Evolutionary conservation across 1,140 invertebrate genomes (phyloP).

Genomic region (Drosophila ogumai): DNA sequence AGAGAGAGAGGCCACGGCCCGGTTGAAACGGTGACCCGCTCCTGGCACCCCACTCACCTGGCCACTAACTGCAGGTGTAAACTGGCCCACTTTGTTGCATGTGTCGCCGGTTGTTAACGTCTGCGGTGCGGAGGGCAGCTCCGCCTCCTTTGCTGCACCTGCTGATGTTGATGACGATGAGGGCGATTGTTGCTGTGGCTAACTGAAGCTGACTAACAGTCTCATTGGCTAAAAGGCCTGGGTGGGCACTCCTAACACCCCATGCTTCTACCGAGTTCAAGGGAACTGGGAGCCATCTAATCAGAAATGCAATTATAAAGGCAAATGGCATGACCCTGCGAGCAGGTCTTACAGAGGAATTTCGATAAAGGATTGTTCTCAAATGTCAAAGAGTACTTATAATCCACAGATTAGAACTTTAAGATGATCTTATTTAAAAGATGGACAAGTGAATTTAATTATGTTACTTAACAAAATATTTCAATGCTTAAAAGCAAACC

Average conservation of each 20-base stretch:
- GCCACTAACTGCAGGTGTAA: conserved; percentile 66
- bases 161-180: conserved; percentile 31
- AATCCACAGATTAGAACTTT: not conserved
- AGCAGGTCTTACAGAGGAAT: not conserved
- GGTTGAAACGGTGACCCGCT: conserved; percentile 44
- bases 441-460: too few species aligned
- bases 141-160: conserved; percentile 5
- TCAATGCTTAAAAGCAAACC: not conserved
- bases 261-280: not conserved
- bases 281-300: conserved; percentile 40
- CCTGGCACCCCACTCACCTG: conserved; percentile 10
- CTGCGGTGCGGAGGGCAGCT: conserved; percentile 20
- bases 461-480: not conserved
- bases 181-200: conserved; percentile 53
- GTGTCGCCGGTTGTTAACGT: conserved; percentile 49
- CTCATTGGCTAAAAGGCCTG: conserved; percentile 38
- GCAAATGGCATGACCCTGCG: conserved; percentile 43
- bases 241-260: not conserved
- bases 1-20: conserved; percentile 39
- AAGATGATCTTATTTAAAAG: not conserved
- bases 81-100: conserved; percentile 66
- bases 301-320: conserved; percentile 75
- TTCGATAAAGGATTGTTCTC: not conserved
- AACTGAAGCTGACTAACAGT: conserved; percentile 51
- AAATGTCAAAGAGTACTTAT: not conserved